Conservation (phyloP, 1,140 invertebrate species). For the Tribolium madens region DNA sequence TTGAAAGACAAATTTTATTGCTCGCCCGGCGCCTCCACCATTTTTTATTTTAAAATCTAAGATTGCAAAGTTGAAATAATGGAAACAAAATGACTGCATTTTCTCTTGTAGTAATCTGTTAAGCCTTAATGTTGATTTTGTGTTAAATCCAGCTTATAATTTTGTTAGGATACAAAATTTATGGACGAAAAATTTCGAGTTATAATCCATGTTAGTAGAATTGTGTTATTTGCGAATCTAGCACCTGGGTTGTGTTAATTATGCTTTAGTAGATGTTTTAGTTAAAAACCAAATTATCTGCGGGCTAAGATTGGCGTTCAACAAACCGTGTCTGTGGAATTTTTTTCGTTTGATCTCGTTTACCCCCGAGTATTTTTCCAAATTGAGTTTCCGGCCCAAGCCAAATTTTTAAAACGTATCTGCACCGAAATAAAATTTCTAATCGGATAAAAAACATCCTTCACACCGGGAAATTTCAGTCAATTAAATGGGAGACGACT, state of each 20-base stretch:
- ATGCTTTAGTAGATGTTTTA: background rate
- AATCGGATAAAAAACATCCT: background rate
- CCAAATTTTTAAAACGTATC: background rate
- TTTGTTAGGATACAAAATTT: background rate
- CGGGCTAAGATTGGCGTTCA: constrained; percentile 3
- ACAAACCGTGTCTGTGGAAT: constrained; percentile 1
- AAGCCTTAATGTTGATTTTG: background rate
- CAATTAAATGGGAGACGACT: constrained; percentile 2
- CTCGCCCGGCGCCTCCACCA: background rate
- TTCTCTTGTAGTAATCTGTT: background rate
- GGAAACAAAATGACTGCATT: background rate
- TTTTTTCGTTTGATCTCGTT: constrained; percentile 21
- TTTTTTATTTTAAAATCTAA: background rate
- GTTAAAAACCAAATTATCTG: background rate
- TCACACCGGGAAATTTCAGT: background rate
- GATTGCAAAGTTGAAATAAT: background rate
- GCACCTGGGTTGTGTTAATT: background rate
- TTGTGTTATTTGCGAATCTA: background rate
- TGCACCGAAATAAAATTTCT: background rate
- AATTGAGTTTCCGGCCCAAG: background rate
- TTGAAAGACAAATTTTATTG: background rate
- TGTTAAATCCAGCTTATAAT: background rate
- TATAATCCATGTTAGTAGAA: background rate
- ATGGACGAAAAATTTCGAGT: background rate
- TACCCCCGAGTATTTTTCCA: constrained; percentile 17